These are phyloP conservation scores for Rhinolophus sinicus DNA, from an alignment of 2,113 vertebrate species.

Conservation along the genomic window DNA sequence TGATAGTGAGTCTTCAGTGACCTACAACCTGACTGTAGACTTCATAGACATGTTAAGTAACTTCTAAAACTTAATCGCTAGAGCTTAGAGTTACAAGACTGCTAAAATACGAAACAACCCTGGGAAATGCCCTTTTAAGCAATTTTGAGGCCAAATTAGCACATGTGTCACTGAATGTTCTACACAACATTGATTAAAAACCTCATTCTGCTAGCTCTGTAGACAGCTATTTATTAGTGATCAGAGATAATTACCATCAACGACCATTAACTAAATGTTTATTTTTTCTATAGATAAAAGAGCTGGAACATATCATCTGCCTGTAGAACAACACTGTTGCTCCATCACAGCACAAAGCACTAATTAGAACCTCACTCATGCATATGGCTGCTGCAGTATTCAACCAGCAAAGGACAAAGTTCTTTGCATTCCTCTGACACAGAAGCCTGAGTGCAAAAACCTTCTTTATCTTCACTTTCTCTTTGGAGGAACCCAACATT, in stretches of 20 bases:
- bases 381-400: background rate
- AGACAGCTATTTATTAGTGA: slow-evolving; percentile 22
- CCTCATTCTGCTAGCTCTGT: background rate
- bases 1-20: background rate
- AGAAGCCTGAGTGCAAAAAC: background rate
- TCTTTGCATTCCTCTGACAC: slow-evolving; percentile 21
- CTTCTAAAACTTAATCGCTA: background rate
- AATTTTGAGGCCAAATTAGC: background rate
- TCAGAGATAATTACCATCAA: background rate
- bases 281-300: slow-evolving; percentile 3
- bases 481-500: background rate
- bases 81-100: background rate
- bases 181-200: slow-evolving; percentile 24
- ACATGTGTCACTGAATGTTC: background rate
- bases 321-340: background rate
- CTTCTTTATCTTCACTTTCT: slow-evolving; percentile 74
- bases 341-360: background rate
- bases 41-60: background rate
- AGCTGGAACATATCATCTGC: background rate
- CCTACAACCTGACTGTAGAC: background rate
- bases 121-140: background rate
- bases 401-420: slow-evolving; percentile 51
- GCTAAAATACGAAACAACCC: slow-evolving; percentile 31
- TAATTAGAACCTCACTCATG: background rate
- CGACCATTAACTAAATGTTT: background rate